Base-by-base conservation (phyloP, 2,113 vertebrate species). In the Hyla sarda region DNA sequence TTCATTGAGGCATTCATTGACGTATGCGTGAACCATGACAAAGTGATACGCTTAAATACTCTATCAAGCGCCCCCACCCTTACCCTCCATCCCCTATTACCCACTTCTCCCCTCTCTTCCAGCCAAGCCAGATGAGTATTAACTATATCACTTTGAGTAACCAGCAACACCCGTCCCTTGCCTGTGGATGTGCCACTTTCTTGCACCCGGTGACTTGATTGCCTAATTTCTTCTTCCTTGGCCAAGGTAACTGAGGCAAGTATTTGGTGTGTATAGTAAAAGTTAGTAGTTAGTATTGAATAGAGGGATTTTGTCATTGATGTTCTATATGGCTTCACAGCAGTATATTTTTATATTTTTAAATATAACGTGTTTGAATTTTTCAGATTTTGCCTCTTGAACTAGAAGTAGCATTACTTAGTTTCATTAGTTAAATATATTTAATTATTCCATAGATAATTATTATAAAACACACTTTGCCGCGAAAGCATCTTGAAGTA, bases 21-120 rank as follows among this genome's bases (percentile, higher is more conserved):
- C 77, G 94, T 92, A 94, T 93, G 89, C 93, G 91, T 87, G 91
- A 94, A 93, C 94, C 95, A 92, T 84, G 92, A 93, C 95, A 97
- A 98, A 98, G 97, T 97, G 97, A 98, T 97, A 97, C 94, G 92
- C 93, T 93, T 88, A 94, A 97, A 96, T 97, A 97, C 96, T 97
- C 95, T 96, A 96, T 97, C 95, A 96, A 96, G 92, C 95, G 93
- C 45, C 74, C 91, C 92, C 89, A 90, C 91, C 82, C 92, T 93
- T 92, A 92, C 93, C 93, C 93, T 56, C 89, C 94, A 90, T 88
- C 94, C 94, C 96, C 94, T 83, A 92, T 89, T 69, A 60, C 91
- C 91, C 60, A 94, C 90, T 88, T 92, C 92, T 94, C 92, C 91
- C 89, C 91, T 90, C 91, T 94, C 88, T 89, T 94, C 92, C 95